phyloP scores from a whole-genome alignment of 35 echinoderm and acorn worm species.

The Apostichopus parvimensis region DNA sequence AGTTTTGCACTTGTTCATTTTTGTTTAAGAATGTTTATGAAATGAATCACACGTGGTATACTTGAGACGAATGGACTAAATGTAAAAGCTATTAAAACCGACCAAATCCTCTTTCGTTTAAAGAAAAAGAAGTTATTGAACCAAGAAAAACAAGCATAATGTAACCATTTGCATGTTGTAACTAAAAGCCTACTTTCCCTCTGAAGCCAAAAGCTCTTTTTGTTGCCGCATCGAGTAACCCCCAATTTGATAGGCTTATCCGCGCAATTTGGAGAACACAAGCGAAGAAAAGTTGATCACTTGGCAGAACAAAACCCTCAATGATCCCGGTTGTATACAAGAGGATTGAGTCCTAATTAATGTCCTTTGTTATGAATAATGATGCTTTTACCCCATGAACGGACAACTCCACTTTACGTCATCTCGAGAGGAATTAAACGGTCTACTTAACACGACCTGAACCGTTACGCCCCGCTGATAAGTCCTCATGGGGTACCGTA shows the following conservation, averaged over 20 bases:
- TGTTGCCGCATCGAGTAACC: too few relatives aligned
- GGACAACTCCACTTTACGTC: background rate
- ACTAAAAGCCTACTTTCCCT: too few relatives aligned
- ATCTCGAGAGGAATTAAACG: background rate
- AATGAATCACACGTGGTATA: too few relatives aligned
- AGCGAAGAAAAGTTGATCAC: background rate
- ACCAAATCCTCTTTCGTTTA: too few relatives aligned
- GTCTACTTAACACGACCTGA: background rate
- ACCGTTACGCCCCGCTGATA: conserved; percentile 43
- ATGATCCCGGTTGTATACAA: background rate
- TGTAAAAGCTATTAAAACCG: too few relatives aligned
- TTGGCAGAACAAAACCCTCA: background rate
- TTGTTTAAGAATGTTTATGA: too few relatives aligned
- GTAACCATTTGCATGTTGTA: too few relatives aligned
- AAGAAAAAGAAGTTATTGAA: too few relatives aligned
- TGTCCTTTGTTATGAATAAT: background rate
- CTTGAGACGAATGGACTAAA: too few relatives aligned
- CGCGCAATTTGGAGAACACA: background rate
- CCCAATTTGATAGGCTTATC: background rate
- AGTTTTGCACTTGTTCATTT: too few relatives aligned
- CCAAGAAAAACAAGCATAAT: too few relatives aligned
- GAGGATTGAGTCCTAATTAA: background rate
- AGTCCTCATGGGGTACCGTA: background rate
- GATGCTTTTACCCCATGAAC: background rate
- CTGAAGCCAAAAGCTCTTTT: too few relatives aligned